Percentiles rank a stretch among this genome's conserved stretches.
These are phyloP conservation scores for Stenotaenia linearis DNA, from an alignment of 2,888 invertebrate genomes.

Conservation along the genomic window DNA sequence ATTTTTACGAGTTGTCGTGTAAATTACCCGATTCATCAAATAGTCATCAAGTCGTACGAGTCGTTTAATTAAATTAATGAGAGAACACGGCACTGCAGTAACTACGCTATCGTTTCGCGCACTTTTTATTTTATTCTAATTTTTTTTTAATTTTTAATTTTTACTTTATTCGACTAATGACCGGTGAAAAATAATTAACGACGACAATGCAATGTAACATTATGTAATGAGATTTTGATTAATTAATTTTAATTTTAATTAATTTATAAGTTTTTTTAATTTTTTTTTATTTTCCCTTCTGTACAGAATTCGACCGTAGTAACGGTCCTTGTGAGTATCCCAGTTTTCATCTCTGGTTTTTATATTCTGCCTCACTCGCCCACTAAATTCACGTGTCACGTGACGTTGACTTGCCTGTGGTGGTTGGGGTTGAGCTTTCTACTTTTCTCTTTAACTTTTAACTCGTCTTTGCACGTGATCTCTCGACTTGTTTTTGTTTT, in stretches of 20 bases:
- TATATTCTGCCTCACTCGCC: neutral
- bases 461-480: conserved; percentile 35
- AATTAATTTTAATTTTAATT: conserved; percentile 37
- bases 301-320: conserved; percentile 75
- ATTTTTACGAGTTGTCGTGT: neutral
- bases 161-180: neutral
- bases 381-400: conserved; percentile 14
- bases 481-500: conserved; percentile 32
- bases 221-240: conserved; percentile 5
- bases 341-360: conserved; percentile 24
- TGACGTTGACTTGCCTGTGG: conserved; percentile 20
- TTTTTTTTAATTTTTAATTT: neutral
- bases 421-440: conserved; percentile 10
- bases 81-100: neutral
- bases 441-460: neutral
- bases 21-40: conserved; percentile 12
- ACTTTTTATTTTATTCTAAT: neutral
- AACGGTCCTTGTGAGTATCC: conserved; percentile 81
- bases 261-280: conserved; percentile 34
- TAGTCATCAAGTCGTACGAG: neutral
- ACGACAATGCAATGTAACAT: neutral
- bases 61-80: neutral
- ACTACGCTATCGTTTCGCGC: neutral
- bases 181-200: neutral
- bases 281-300: conserved; percentile 38